Percentiles rank a stretch among this genome's conserved stretches.
These are phyloP conservation scores for Mechanitis messenoides DNA, from an alignment of 2,888 invertebrate species.

Conservation along the genomic window DNA sequence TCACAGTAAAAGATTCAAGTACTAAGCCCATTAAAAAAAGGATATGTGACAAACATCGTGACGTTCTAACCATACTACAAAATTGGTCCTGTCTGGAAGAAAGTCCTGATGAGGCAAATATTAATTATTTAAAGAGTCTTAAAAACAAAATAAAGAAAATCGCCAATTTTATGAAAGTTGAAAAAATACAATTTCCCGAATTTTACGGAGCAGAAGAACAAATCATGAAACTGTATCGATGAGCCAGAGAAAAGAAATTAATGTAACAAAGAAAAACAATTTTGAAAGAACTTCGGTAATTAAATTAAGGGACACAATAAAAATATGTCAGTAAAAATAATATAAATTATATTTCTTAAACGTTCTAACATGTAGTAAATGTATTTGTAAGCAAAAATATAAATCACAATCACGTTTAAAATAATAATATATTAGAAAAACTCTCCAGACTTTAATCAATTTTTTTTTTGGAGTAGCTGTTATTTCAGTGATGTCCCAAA, in stretches of 20 bases:
- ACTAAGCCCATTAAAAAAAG: conserved; percentile 36
- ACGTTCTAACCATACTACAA: conserved; percentile 38
- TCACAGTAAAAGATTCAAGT: conserved; percentile 35
- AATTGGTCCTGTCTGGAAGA: conserved; percentile 34
- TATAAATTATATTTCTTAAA: too few relatives aligned
- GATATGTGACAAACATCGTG: conserved; percentile 47
- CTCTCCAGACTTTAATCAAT: too few relatives aligned
- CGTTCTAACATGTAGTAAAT: too few relatives aligned
- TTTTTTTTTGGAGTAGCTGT: too few relatives aligned
- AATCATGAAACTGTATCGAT: conserved; percentile 42
- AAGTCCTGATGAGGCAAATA: conserved; percentile 15
- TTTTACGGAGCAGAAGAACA: conserved; percentile 34
- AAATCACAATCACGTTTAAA: too few relatives aligned
- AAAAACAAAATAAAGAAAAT: conserved; percentile 36
- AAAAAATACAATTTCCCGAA: conserved; percentile 49
- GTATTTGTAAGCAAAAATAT: too few relatives aligned
- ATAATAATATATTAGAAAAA: too few relatives aligned
- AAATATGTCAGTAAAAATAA: too few relatives aligned
- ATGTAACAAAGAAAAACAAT: not conserved
- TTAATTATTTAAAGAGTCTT: conserved; percentile 27
- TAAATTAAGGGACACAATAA: too few relatives aligned
- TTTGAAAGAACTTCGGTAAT: not conserved
- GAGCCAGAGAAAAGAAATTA: conserved; percentile 31
- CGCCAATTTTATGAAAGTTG: conserved; percentile 39
- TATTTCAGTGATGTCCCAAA: too few relatives aligned